phyloP scores from a whole-genome alignment of 2,797 vertebrate species.

The Cynodonichthys magdalenae region DNA sequence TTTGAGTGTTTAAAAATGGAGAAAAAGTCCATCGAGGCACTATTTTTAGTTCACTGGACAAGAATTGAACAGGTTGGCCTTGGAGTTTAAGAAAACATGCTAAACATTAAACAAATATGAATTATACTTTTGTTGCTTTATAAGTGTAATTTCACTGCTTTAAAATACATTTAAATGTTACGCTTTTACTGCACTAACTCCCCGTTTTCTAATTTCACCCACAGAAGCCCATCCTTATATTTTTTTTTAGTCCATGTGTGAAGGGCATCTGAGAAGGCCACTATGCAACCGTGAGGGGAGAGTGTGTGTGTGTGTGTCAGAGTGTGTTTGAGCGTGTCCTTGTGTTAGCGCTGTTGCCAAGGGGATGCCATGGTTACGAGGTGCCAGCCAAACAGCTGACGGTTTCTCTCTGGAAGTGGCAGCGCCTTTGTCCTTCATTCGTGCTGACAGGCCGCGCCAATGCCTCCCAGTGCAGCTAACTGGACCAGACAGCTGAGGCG shows the following conservation, averaged over 20 bases:
- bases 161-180: no score
- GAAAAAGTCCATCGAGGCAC: no score
- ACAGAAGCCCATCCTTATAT: neutral
- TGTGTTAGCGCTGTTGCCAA: slow-evolving; percentile 74
- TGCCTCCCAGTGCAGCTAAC: slow-evolving; percentile 69
- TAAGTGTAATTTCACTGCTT: no score
- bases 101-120: no score
- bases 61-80: no score
- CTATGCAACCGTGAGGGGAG: slow-evolving; percentile 58
- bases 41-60: no score
- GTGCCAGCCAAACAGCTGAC: slow-evolving; percentile 78
- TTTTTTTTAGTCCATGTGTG: slow-evolving; percentile 56
- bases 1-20: no score
- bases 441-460: slow-evolving; percentile 63
- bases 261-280: slow-evolving; percentile 69
- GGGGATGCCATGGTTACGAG: slow-evolving; percentile 80
- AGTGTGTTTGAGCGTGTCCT: slow-evolving; percentile 61
- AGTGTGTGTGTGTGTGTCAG: slow-evolving; percentile 26
- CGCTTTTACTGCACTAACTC: neutral
- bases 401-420: slow-evolving; percentile 63
- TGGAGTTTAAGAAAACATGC: no score
- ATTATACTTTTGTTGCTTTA: no score
- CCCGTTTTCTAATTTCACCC: neutral
- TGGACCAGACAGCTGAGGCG: slow-evolving; percentile 67
- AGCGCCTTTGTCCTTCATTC: slow-evolving; percentile 74